Conservation (phyloP, 2,888 invertebrate species). For the Ormyrus labotus region DNA sequence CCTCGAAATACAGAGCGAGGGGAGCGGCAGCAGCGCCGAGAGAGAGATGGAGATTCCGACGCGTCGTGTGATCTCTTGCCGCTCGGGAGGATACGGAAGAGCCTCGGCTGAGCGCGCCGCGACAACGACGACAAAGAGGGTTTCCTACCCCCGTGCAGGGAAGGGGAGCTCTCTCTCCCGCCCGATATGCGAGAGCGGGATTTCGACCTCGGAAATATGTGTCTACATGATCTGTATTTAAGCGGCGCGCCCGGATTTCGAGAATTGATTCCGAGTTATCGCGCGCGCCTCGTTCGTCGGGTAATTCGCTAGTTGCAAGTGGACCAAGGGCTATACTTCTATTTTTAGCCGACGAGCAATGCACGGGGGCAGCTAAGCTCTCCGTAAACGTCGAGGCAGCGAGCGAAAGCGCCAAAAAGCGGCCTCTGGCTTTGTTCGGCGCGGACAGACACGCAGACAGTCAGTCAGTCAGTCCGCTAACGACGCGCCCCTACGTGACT, state of each 20-base stretch:
- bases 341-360: no score
- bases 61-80: conserved; percentile 47
- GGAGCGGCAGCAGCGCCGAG: not conserved
- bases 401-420: no score
- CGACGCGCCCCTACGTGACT: not conserved
- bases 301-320: no score
- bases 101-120: conserved; percentile 20
- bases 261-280: conserved; percentile 47
- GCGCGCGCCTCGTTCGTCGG: not conserved
- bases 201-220: conserved; percentile 17
- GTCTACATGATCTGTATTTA: conserved; percentile 50
- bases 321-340: no score
- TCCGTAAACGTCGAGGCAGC: no score
- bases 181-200: not conserved
- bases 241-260: conserved; percentile 40
- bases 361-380: no score
- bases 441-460: no score
- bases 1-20: not conserved
- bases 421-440: not conserved
- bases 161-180: conserved; percentile 20
- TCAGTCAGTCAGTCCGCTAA: not conserved
- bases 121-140: conserved; percentile 16
- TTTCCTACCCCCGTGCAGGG: not conserved
- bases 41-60: not conserved
- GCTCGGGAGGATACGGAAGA: conserved; percentile 42